Percentiles rank a stretch among this genome's conserved stretches.
These are phyloP conservation scores for Eumeta japonica DNA, from an alignment of 1,140 invertebrate species.

Conservation along the genomic window DNA sequence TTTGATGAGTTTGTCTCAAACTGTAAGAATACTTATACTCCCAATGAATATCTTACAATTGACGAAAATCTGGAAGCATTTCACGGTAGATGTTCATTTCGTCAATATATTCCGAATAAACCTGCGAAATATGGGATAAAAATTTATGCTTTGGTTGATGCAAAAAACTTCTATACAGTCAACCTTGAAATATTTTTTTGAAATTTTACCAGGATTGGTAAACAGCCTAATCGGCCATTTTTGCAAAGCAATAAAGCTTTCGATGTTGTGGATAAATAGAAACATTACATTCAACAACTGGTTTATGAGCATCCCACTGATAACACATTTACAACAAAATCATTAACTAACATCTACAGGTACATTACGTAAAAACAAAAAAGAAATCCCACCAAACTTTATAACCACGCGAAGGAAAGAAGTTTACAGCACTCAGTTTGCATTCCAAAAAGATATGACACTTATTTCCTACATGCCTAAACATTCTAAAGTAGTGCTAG, in stretches of 20 bases:
- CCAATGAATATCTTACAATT: slow-evolving; percentile 19
- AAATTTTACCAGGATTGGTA: too few relatives aligned
- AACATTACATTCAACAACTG: slow-evolving; percentile 15
- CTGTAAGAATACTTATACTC: slow-evolving; percentile 21
- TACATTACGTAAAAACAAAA: slow-evolving; percentile 49
- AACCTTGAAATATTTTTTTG: slow-evolving; percentile 24
- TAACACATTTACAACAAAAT: slow-evolving; percentile 20
- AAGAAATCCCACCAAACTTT: slow-evolving; percentile 24
- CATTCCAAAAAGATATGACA: slow-evolving; percentile 17
- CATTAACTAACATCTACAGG: slow-evolving; percentile 30
- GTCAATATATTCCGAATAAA: too few relatives aligned
- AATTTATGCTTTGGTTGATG: slow-evolving; percentile 24
- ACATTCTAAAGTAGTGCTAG: slow-evolving; percentile 20
- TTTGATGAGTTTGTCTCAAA: slow-evolving; percentile 28
- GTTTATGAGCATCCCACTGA: slow-evolving; percentile 19
- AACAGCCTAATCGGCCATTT: slow-evolving; percentile 12
- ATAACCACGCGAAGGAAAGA: not conserved
- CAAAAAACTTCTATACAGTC: slow-evolving; percentile 19
- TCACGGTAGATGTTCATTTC: slow-evolving; percentile 27
- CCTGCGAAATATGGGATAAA: too few relatives aligned
- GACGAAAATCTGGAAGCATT: slow-evolving; percentile 43
- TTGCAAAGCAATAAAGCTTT: slow-evolving; percentile 9
- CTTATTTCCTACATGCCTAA: slow-evolving; percentile 23
- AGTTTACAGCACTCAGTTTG: slow-evolving; percentile 11
- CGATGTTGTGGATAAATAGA: slow-evolving; percentile 13